Evolutionary conservation across 2,888 invertebrate genomes (phyloP).

Genomic region (Scaptomyza caliginosa): DNA sequence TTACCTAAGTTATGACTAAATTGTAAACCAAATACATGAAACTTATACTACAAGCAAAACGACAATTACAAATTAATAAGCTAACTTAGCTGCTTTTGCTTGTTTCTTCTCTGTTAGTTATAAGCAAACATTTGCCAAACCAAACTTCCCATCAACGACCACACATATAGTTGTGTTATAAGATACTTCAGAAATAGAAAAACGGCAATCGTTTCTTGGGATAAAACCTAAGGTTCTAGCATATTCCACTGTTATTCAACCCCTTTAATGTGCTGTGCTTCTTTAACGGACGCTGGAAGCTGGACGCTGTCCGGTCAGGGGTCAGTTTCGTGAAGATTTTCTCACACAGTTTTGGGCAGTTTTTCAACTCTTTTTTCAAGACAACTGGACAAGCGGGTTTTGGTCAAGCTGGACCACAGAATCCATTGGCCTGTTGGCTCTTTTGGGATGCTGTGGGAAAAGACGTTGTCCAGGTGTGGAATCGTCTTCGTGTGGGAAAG

Average conservation of each 20-base stretch:
- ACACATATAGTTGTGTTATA: too few relatives aligned
- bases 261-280: slow-evolving; percentile 48
- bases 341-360: slow-evolving; percentile 71
- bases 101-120: too few relatives aligned
- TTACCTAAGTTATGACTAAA: too few relatives aligned
- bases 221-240: slow-evolving; percentile 17
- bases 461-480: slow-evolving; percentile 57
- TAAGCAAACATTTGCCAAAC: too few relatives aligned
- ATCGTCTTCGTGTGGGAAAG: slow-evolving; percentile 58
- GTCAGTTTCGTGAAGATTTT: slow-evolving; percentile 74
- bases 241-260: slow-evolving; percentile 56
- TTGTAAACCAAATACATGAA: too few relatives aligned
- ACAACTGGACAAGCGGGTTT: slow-evolving; percentile 67
- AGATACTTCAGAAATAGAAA: too few relatives aligned
- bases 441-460: slow-evolving; percentile 64
- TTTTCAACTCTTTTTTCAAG: slow-evolving; percentile 61
- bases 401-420: slow-evolving; percentile 26
- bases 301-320: slow-evolving; percentile 68
- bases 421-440: slow-evolving; percentile 6
- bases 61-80: too few relatives aligned
- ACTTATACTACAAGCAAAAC: too few relatives aligned
- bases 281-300: slow-evolving; percentile 21
- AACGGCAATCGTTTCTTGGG: background rate
- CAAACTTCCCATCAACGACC: too few relatives aligned
- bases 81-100: too few relatives aligned